Base-by-base conservation (phyloP, 2,113 vertebrate genomes). In the Notothenia rossii region DNA sequence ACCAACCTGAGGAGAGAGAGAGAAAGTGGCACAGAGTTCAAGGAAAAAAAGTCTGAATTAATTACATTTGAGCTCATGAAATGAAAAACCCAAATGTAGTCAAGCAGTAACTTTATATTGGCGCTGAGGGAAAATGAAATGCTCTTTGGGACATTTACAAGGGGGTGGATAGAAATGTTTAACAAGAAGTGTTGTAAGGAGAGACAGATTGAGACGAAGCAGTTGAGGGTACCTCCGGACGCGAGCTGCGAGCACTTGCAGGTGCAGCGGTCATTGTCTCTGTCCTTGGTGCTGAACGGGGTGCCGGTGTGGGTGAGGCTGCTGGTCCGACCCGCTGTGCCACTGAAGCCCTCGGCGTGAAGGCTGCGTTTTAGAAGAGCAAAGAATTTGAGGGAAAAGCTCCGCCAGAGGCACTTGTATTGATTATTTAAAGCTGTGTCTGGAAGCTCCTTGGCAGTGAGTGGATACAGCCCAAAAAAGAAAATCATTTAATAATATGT, bases 271-370 rank as follows among this genome's bases (percentile, higher is more conserved):
- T 96, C 93, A 0, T 95, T 95, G 90, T 96, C 91, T 45, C 92
- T 88, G 72, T 96, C 95, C 85, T 95, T 93, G 55, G 96, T 96
- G 91, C 96, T 97, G 91, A 97, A 96, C 62, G 88, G 89, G 51
- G 94, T 95, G 18, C 95, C 95, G 0, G 79, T 40, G 54, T 90
- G 93, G 63, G 94, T 91, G 10, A 96, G 91, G 88, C 95, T 96
- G 86, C 93, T 94, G 25, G 89, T 95, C 22, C 94, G 91, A 10
- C 96, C 91, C 0, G 96, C 95, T 2, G 89, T 95, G 48, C 96
- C 94, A 5, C 93, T 90, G 81, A 94, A 95, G 56, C 93, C 92
- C 36, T 86, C 79, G 0, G 55, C 36, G 3, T 94, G 92, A 18
- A 96, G 88, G 73, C 96, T 96, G 77, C 13, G 78, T 58, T 75